Conservation (phyloP, 2,113 vertebrate species). For the Myiozetetes cayanensis region DNA sequence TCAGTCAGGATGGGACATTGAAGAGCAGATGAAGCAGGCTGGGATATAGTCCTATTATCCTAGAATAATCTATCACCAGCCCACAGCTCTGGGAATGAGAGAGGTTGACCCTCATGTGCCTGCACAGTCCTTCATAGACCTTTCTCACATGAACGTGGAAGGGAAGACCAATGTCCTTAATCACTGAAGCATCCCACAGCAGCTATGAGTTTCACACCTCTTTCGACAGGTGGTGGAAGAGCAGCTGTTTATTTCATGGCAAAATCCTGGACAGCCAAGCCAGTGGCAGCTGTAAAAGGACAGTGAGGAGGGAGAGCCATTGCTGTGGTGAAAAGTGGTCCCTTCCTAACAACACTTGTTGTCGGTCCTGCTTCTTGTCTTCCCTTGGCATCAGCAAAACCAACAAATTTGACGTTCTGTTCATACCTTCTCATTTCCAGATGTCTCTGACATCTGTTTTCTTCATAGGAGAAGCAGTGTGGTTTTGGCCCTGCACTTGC, state of each 20-base stretch:
- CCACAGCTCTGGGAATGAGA: background rate
- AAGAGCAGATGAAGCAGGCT: background rate
- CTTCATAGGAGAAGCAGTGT: background rate
- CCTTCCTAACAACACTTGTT: background rate
- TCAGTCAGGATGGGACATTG: fast-evolving
- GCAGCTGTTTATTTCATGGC: background rate
- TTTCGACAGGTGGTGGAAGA: background rate
- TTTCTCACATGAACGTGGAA: background rate
- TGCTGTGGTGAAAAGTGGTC: background rate
- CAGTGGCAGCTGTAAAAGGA: background rate
- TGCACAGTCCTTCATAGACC: background rate
- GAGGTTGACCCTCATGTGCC: background rate
- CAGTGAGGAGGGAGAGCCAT: background rate
- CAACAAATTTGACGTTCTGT: background rate
- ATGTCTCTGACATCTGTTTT: background rate
- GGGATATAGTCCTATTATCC: background rate
- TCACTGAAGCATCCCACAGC: background rate
- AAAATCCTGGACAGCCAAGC: background rate
- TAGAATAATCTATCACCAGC: background rate
- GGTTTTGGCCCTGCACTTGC: background rate
- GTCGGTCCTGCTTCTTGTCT: background rate
- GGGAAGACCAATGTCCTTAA: background rate
- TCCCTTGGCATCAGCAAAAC: background rate
- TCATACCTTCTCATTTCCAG: background rate
- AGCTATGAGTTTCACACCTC: background rate